Percentiles rank a stretch among this genome's conserved stretches.
These are phyloP conservation scores for Gobiocypris rarus DNA, from an alignment of 2,113 vertebrate genomes.

Conservation along the genomic window DNA sequence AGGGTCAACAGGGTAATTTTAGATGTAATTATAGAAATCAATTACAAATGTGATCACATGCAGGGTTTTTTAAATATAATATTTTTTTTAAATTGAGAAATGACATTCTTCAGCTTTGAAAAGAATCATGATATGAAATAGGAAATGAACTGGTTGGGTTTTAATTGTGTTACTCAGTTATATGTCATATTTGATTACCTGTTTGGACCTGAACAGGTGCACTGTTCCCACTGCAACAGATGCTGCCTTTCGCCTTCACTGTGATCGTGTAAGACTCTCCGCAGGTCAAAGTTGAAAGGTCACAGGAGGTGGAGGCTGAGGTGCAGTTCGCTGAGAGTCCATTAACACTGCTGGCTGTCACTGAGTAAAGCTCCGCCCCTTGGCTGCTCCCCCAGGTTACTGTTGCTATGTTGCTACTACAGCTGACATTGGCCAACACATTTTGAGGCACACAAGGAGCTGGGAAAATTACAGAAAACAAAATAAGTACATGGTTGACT, in stretches of 20 bases:
- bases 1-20: too few species aligned
- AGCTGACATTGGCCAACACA: slow-evolving; percentile 33
- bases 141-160: not conserved
- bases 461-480: slow-evolving; percentile 13
- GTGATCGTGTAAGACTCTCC: slow-evolving; percentile 52
- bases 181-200: not conserved
- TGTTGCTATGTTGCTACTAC: slow-evolving; percentile 42
- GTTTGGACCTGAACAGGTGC: slow-evolving; percentile 27
- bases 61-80: too few species aligned
- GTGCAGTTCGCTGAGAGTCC: slow-evolving; percentile 47
- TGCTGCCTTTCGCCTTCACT: slow-evolving; percentile 41
- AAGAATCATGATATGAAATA: not conserved
- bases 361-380: slow-evolving; percentile 41
- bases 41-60: too few species aligned
- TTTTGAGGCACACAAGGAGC: slow-evolving; percentile 49
- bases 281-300: slow-evolving; percentile 47
- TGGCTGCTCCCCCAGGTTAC: slow-evolving; percentile 46
- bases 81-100: not conserved
- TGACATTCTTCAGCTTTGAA: not conserved
- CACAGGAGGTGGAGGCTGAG: slow-evolving; percentile 47
- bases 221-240: slow-evolving; percentile 47
- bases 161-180: not conserved
- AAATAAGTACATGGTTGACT: not conserved
- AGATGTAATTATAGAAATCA: too few species aligned
- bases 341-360: slow-evolving; percentile 39